These are phyloP conservation scores for Dromas ardeola DNA, from an alignment of 2,113 vertebrate species.

Conservation along the genomic window DNA sequence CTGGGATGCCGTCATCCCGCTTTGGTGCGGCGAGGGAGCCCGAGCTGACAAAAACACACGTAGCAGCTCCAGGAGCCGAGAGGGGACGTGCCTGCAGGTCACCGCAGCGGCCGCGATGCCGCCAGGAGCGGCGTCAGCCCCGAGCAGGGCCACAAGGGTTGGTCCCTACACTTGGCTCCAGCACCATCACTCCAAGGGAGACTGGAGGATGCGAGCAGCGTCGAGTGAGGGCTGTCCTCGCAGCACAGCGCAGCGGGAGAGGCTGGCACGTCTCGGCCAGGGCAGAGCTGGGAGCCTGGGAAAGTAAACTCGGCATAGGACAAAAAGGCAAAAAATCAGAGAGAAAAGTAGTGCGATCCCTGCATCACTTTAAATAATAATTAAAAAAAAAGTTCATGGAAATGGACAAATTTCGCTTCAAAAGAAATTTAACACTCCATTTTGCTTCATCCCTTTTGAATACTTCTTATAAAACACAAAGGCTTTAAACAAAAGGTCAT, in stretches of 20 bases:
- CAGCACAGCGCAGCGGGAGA: fast-evolving
- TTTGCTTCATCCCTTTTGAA: neutral
- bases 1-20: neutral
- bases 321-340: neutral
- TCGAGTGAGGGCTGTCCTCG: neutral
- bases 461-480: slow-evolving; percentile 18
- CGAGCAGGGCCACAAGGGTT: neutral
- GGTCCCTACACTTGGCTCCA: fast-evolving
- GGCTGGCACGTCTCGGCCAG: neutral
- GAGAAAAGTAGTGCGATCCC: neutral
- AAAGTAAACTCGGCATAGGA: neutral
- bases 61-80: fast-evolving
- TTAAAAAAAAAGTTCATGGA: neutral
- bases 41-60: neutral
- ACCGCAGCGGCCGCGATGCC: fast-evolving
- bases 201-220: neutral
- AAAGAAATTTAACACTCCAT: slow-evolving; percentile 22
- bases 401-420: neutral
- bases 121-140: neutral
- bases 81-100: neutral
- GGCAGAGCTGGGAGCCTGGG: neutral
- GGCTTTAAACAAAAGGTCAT: slow-evolving; percentile 64
- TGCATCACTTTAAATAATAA: neutral
- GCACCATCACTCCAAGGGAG: neutral
- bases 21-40: neutral